Conservation (phyloP, 2,113 vertebrate species). For the Calyptomena viridis region DNA sequence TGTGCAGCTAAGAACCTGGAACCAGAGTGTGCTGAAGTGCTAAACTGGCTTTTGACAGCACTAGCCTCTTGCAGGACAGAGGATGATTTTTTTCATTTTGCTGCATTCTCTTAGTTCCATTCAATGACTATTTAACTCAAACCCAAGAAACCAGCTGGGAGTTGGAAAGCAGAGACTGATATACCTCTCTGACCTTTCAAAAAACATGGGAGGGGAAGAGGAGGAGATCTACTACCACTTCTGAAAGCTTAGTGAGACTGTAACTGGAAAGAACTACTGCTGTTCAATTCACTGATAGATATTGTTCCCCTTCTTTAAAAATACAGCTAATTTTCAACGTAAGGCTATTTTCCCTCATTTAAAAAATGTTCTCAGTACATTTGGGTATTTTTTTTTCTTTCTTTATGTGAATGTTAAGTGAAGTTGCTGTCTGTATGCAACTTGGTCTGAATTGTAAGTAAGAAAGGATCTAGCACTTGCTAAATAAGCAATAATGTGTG, state of each 20-base stretch:
- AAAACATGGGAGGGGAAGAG: neutral
- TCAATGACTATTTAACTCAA: slow-evolving; percentile 10
- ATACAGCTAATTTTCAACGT: neutral
- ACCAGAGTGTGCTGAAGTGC: slow-evolving; percentile 12
- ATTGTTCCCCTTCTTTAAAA: neutral
- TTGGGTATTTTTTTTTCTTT: neutral
- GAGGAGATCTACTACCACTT: neutral
- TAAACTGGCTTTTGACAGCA: slow-evolving; percentile 30
- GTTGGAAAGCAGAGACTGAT: neutral
- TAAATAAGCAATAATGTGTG: neutral
- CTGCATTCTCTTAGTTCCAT: neutral
- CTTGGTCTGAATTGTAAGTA: neutral
- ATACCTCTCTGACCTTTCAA: neutral
- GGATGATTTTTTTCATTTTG: neutral
- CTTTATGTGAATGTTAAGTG: neutral
- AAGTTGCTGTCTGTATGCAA: neutral
- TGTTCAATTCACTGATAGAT: neutral
- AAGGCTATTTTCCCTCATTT: neutral
- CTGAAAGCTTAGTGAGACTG: neutral
- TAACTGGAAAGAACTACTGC: neutral
- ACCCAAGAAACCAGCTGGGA: neutral
- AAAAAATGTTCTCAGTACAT: neutral
- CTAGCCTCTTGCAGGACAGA: neutral
- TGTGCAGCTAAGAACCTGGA: neutral
- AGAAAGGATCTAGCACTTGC: neutral